Evolutionary conservation across 2,797 vertebrate species (phyloP), one percentile per base, ranked within the genome.

Genomic region (Semotilus atromaculatus): DNA sequence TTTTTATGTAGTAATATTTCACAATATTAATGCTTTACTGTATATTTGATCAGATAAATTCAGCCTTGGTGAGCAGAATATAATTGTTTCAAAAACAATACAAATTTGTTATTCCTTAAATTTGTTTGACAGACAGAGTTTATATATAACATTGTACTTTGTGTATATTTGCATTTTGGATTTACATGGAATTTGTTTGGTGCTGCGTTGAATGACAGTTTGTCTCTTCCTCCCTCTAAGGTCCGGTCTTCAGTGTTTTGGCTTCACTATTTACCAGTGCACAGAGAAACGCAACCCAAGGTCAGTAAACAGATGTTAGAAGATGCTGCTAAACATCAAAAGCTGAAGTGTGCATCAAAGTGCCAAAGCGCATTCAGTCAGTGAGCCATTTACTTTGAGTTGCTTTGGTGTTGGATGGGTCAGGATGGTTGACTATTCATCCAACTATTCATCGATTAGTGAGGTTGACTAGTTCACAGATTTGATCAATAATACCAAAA

Each of bases 261-360:
- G 0, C 1, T 68, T 84, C 75, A 45, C 3, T 72, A 48, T 51
- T 62, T 26, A 36, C 14, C 21, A 48, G 7, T 34, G 8, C 16
- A 72, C 29, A 10, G 43, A 71, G 9, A 34, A 29, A 1, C 13
- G 0, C 16, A 3, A 60, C 3, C 26, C 13, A 58, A 84, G 83
- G 83, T 84, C 53, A 72, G 83, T 84, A 51, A 64, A 62, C 18
- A 67, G 23, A n/a, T 58, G 38, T 31, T 43, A 72, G n/a, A 43
- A 45, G 5, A 60, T 82, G 71, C 21, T 62, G 21, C 5, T 19
- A 43, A 82, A 66, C 66, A 53, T 80, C 26, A 74, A 53, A 53
- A 68, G 64, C 19, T 38, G 64, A 18, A 9, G 34, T 71, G 29
- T 66, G 40, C 43, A 5, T 45, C 21, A 31, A 7, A 43, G 23